Base-by-base conservation (phyloP, 2,113 vertebrate species). In the Hirundichthys speculiger region DNA sequence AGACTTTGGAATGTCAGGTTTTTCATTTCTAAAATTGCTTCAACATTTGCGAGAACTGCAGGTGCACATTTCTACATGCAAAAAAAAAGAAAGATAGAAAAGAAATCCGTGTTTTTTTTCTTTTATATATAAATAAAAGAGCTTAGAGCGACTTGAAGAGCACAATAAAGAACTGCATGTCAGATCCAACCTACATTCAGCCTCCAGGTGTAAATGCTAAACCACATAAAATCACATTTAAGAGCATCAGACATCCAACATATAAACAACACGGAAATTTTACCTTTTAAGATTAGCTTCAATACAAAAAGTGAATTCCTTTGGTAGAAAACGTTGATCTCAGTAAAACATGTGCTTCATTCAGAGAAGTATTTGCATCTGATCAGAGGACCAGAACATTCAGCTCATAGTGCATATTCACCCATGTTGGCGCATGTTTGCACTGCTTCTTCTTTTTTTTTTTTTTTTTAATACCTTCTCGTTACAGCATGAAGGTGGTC, bases 251-350 rank as follows among this genome's bases (percentile, higher is more conserved):
- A 87, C 84, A 75, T 57, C 56, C 73, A 72, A 80, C 82, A 75
- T 80, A 82, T 18, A 77, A 87, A 88, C 81, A 40, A 58, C 46
- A 73, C 75, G 69, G 75, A 71, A 75, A 59, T 51, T 56, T 10
- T 21, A 63, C 51, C 43, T 74, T 81, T 53, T 69, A 62, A 63
- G 62, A 18, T 69, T 69, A 62, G 62, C 60, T 49, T 72, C 51
- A 40, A 70, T 83, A 85, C 71, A 86, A 87, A 1, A 88, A 85
- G 73, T 82, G 70, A 60, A 67, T 73, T 85, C 75, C 85, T 90
- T 90, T 90, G 87, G 89, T 90, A 90, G 75, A 89, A 90, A 88
- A 86, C 66, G 51, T 80, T 57, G 52, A 46, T 78, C 55, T 79
- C 64, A 74, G 43, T 54, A 69, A 77, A 60, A 53, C 20, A 57